Conservation (phyloP, 1,140 invertebrate genomes). For the Ceratina japonica region DNA sequence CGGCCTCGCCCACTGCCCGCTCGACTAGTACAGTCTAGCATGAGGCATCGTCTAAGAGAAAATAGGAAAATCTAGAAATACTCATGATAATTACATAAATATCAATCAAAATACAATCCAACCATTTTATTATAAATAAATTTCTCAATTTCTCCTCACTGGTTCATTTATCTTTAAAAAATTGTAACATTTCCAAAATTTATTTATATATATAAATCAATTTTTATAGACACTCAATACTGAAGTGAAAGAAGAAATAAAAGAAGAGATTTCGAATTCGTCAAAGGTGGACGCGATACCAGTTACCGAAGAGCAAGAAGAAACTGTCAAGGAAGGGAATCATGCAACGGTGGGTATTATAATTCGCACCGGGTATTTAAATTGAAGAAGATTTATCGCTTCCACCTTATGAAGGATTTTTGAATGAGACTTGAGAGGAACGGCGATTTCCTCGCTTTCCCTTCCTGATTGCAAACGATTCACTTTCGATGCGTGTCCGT, state of each 20-base stretch:
- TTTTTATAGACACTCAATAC: background rate
- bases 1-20: too few species aligned
- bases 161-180: too few species aligned
- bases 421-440: background rate
- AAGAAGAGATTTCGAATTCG: background rate
- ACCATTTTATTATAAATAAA: too few species aligned
- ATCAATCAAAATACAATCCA: too few species aligned
- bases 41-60: too few species aligned
- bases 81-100: too few species aligned
- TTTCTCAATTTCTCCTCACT: too few species aligned
- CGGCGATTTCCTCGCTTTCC: conserved; percentile 30
- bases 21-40: too few species aligned
- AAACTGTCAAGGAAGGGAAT: background rate
- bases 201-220: too few species aligned
- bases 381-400: background rate
- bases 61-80: too few species aligned
- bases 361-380: background rate
- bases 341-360: background rate
- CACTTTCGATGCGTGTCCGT: conserved; percentile 17
- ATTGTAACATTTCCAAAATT: too few species aligned
- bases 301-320: background rate
- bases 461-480: conserved; percentile 39
- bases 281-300: background rate
- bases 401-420: background rate
- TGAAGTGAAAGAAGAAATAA: background rate